Percentiles rank a stretch among this genome's conserved stretches.
Conservation (phyloP, 2,797 vertebrate species). For the Limosa lapponica region DNA sequence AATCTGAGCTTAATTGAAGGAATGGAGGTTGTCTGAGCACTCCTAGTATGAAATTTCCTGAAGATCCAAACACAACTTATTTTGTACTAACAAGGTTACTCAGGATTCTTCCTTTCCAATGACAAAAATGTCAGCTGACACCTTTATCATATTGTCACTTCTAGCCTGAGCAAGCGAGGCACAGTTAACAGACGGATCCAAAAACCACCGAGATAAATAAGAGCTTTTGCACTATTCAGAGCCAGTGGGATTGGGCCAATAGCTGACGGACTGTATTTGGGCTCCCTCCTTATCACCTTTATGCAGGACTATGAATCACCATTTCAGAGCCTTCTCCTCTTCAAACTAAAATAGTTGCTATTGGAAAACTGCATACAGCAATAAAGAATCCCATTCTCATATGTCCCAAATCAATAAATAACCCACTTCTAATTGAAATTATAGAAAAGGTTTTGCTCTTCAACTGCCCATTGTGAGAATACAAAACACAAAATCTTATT, state of each 20-base stretch:
- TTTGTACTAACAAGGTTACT: neutral
- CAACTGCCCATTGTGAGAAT: neutral
- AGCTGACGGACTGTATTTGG: neutral
- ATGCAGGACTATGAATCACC: neutral
- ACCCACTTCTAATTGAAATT: slow-evolving; percentile 22
- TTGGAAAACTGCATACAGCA: neutral
- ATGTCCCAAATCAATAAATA: slow-evolving; percentile 6
- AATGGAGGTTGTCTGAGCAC: neutral
- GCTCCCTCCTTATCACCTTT: neutral
- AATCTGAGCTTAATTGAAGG: neutral
- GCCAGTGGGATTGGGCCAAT: neutral
- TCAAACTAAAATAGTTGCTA: neutral
- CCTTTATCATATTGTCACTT: neutral
- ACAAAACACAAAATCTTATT: slow-evolving; percentile 38
- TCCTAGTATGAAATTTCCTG: neutral
- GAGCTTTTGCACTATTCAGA: neutral
- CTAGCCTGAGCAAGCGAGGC: neutral
- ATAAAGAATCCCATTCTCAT: neutral
- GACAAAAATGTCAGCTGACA: neutral
- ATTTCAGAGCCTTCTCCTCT: neutral
- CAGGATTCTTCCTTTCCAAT: neutral
- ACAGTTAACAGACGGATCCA: neutral
- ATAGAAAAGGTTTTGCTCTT: slow-evolving; percentile 18
- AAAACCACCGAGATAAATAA: neutral
- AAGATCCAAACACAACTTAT: neutral